Evolutionary conservation across 2,797 vertebrate genomes (phyloP).

Genomic region (Coregonus suidteri): DNA sequence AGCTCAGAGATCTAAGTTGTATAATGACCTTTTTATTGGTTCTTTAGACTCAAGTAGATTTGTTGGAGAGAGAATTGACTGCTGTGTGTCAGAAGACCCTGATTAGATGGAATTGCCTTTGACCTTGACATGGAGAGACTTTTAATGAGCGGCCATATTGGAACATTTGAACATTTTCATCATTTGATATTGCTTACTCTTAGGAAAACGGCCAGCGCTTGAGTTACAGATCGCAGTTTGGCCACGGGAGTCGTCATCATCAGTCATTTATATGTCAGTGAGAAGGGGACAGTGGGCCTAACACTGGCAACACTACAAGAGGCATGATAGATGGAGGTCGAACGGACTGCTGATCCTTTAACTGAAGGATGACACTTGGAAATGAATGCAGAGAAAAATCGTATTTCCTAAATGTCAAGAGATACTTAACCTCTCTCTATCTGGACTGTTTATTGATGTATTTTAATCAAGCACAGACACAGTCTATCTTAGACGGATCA

Average conservation of each 20-base stretch:
- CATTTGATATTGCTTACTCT: not conserved
- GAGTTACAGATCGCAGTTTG: not conserved
- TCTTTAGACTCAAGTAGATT: not conserved
- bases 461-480: not conserved
- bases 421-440: not conserved
- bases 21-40: not conserved
- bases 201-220: slow-evolving; percentile 22
- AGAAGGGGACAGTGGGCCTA: not conserved
- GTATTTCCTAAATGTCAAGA: slow-evolving; percentile 12
- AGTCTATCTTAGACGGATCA: not conserved
- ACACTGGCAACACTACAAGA: slow-evolving; percentile 7
- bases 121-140: not conserved
- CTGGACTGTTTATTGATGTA: not conserved
- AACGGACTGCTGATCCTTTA: not conserved
- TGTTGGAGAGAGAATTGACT: not conserved
- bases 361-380: slow-evolving; percentile 10
- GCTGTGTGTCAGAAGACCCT: not conserved
- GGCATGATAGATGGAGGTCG: not conserved
- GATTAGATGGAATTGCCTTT: not conserved
- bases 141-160: not conserved
- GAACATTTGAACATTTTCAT: not conserved
- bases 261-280: slow-evolving; percentile 2
- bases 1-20: no score
- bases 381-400: slow-evolving; percentile 17
- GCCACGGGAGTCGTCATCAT: not conserved